Evolutionary conservation across 2,113 vertebrate genomes (phyloP), one percentile per base, ranked within the genome.

Genomic region (Labrus mixtus): DNA sequence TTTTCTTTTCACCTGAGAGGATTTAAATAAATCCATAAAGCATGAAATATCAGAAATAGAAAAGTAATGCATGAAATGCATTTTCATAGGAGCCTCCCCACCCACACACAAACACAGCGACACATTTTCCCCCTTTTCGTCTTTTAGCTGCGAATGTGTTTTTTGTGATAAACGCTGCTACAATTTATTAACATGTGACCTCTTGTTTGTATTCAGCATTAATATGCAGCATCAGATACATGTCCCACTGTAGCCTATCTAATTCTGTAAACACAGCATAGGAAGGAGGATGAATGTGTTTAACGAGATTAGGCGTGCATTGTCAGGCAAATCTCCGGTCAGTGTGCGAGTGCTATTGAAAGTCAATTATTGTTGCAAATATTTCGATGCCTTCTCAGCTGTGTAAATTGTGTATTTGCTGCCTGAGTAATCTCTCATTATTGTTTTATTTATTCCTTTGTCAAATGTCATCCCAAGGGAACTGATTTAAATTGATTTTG

Each of bases 261-360:
- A 95, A 94, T 95, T 93, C 87, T 81, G 89, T 93, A 93, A 96
- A 95, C 94, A 92, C 92, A 93, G 91, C 94, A 90, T 85, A 88
- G 90, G 93, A 91, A 86, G 69, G 65, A 90, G 91, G 90, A 89
- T 87, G 90, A 94, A 81, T 94, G 93, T 88, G 87, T 90, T 94
- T 95, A 96, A 94, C 90, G 89, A 95, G 95, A 96, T 95, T 96
- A 96, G 92, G 87, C 93, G 90, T 88, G 91, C 91, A 93, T 94
- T 89, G 78, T 94, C 90, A 95, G 90, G 90, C 91, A 92, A 94
- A 94, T 94, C 92, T 89, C 84, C 83, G 93, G 92, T 94, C 95
- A 93, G 89, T 65, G 79, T 70, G 87, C 83, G 91, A 95, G 90
- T 92, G 89, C 84, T 78, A 71, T 88, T 90, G 89, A 91, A 91